Conservation (phyloP, 2,888 invertebrate species). For the Bellardia pandia region DNA sequence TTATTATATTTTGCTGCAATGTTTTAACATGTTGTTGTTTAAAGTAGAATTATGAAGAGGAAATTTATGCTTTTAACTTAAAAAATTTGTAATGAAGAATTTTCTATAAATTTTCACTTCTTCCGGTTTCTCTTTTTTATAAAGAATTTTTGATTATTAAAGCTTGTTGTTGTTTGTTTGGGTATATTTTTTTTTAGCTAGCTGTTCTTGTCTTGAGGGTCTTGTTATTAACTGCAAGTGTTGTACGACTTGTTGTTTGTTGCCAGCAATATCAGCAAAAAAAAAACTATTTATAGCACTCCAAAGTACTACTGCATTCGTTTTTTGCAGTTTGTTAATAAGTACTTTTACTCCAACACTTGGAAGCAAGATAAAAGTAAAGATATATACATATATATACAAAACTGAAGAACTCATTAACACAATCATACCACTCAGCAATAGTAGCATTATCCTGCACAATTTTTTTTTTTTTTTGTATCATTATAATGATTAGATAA, state of each 20-base stretch:
- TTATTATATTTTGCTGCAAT: constrained; percentile 38
- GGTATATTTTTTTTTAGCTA: neutral
- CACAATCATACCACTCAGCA: constrained; percentile 68
- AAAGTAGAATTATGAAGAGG: constrained; percentile 23
- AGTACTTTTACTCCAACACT: constrained; percentile 59
- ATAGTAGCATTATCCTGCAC: constrained; percentile 31
- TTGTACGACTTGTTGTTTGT: constrained; percentile 65
- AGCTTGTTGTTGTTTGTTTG: neutral
- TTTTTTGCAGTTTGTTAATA: constrained; percentile 36
- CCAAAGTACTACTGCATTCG: constrained; percentile 45
- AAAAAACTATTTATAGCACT: constrained; percentile 16
- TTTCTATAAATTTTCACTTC: constrained; percentile 27
- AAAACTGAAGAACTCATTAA: constrained; percentile 69
- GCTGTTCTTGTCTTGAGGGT: constrained; percentile 48
- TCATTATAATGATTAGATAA: constrained; percentile 38
- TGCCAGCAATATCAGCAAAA: constrained; percentile 4
- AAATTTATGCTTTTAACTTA: constrained; percentile 58
- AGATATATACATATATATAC: too few relatives aligned
- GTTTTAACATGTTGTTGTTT: constrained; percentile 34
- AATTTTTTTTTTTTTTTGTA: neutral
- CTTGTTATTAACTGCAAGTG: constrained; percentile 66
- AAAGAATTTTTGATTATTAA: constrained; percentile 15
- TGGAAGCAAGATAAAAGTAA: constrained; percentile 3
- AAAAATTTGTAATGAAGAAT: constrained; percentile 14
- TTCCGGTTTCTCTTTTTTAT: constrained; percentile 25